A percentile compares a stretch with the other conserved stretches of the same genome.
Conservation (phyloP, 2,797 vertebrate genomes). For the Diceros bicornis region DNA sequence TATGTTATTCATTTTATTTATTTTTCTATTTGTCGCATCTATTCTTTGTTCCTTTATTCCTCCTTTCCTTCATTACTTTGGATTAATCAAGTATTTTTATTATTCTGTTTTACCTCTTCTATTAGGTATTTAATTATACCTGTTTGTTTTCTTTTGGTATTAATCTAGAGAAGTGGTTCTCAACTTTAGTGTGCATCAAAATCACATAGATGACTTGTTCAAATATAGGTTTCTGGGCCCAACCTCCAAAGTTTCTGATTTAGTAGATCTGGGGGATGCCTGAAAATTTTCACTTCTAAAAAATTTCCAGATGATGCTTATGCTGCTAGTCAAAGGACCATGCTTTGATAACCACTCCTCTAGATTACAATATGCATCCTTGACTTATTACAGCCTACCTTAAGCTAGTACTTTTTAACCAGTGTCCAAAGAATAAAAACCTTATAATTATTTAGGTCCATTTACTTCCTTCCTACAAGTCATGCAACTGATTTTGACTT, state of each 20-base stretch:
- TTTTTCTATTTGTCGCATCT: not conserved
- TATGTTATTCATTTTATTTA: not conserved
- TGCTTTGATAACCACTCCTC: not conserved
- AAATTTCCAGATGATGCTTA: not conserved
- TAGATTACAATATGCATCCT: not conserved
- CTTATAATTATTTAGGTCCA: not conserved
- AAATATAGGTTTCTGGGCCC: not conserved
- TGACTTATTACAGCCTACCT: not conserved
- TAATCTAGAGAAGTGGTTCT: not conserved
- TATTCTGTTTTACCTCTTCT: not conserved
- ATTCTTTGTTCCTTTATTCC: not conserved
- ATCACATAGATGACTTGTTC: not conserved
- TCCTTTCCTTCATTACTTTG: not conserved
- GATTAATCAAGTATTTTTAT: not conserved
- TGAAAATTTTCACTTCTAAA: slow-evolving; percentile 4
- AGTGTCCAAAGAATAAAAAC: not conserved
- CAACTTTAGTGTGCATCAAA: not conserved
- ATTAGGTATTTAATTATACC: not conserved
- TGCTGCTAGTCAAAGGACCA: not conserved
- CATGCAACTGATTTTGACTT: not conserved
- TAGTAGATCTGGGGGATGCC: not conserved
- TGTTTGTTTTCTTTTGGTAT: not conserved
- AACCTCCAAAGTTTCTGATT: not conserved
- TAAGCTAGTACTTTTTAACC: not conserved
- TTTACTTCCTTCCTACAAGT: not conserved